Conservation (phyloP, 2,888 invertebrate genomes). For the Theretra japonica region DNA sequence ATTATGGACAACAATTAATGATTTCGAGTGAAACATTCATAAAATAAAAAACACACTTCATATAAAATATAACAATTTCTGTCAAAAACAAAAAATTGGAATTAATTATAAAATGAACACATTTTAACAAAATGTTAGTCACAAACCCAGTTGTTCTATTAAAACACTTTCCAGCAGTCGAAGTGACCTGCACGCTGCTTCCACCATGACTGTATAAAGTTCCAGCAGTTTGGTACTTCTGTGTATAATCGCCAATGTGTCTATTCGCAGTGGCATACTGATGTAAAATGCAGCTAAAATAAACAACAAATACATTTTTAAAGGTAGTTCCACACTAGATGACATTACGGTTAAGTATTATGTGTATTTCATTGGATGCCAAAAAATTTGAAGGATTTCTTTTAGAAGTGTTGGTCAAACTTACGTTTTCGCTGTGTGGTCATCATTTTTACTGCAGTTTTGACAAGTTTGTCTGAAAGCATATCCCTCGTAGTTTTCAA, state of each 20-base stretch:
- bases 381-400: neutral
- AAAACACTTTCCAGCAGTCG: slow-evolving; percentile 87
- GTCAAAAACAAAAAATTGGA: neutral
- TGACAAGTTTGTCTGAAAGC: slow-evolving; percentile 79
- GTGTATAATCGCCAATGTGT: slow-evolving; percentile 89
- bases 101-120: slow-evolving; percentile 5
- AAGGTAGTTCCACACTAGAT: neutral
- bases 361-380: neutral
- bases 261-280: slow-evolving; percentile 87
- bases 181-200: slow-evolving; percentile 89
- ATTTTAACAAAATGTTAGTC: slow-evolving; percentile 24
- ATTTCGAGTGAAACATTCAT: no score
- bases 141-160: slow-evolving; percentile 82
- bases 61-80: neutral
- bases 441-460: slow-evolving; percentile 85
- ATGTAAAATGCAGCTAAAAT: slow-evolving; percentile 79
- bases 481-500: slow-evolving; percentile 86
- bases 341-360: neutral
- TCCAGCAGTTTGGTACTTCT: slow-evolving; percentile 86
- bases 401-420: slow-evolving; percentile 42
- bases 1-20: no score
- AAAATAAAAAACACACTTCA: neutral
- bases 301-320: slow-evolving; percentile 25
- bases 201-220: slow-evolving; percentile 90
- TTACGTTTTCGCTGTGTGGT: slow-evolving; percentile 87